Evolutionary conservation across 2,113 vertebrate genomes (phyloP).

Genomic region (Urocynchramus pylzowi): DNA sequence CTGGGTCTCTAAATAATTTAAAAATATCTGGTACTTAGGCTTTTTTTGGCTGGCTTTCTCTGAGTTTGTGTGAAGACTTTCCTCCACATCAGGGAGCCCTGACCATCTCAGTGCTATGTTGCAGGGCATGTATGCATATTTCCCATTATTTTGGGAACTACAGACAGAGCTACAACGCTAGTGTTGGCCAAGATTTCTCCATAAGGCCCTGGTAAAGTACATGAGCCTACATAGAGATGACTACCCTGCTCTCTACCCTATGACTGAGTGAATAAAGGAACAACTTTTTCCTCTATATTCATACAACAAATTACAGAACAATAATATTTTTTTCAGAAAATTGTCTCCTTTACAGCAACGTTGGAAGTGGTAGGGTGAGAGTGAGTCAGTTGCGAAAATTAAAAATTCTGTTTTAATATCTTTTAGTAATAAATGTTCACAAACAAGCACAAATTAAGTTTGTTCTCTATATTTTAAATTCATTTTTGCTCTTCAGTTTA

Average conservation of each 20-base stretch:
- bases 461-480: neutral
- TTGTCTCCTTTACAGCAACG: neutral
- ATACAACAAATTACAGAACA: neutral
- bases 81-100: neutral
- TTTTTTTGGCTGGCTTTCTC: neutral
- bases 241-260: neutral
- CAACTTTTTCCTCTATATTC: neutral
- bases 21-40: neutral
- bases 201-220: neutral
- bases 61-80: neutral
- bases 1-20: neutral
- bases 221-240: fast-evolving
- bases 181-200: neutral
- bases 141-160: neutral
- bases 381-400: neutral
- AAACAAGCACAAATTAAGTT: neutral
- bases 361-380: neutral
- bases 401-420: neutral
- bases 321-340: neutral
- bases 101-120: neutral
- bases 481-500: neutral
- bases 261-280: fast-evolving
- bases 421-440: neutral
- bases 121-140: neutral
- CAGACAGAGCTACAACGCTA: neutral